Evolutionary conservation across 2,113 vertebrate genomes (phyloP).

Genomic region (Apodemus sylvaticus): DNA sequence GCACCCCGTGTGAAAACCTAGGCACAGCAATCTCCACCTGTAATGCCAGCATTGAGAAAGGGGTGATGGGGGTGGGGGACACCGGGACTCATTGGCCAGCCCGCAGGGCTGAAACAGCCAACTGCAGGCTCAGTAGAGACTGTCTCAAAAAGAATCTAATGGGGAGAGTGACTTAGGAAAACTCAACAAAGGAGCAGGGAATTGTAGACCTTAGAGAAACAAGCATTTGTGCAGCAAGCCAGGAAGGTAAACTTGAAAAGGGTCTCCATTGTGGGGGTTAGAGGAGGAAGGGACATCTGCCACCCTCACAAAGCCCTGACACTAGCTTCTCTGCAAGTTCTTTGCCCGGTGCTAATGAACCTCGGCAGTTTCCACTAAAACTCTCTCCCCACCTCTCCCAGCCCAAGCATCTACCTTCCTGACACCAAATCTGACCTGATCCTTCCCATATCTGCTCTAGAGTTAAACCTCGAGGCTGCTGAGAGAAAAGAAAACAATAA

Average conservation of each 20-base stretch:
- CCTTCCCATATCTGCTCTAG: background rate
- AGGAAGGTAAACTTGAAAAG: background rate
- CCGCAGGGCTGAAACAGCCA: background rate
- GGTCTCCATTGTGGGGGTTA: no score
- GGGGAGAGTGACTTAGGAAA: background rate
- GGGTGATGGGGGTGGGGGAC: no score
- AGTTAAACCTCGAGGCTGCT: background rate
- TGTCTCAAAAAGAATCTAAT: background rate
- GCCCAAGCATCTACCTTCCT: background rate
- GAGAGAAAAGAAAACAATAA: background rate
- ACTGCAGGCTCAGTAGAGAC: background rate
- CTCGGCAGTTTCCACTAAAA: background rate
- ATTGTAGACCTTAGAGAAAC: fast-evolving
- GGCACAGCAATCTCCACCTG: background rate
- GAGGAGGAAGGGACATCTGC: fast-evolving
- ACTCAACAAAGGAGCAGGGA: background rate
- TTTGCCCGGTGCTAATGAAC: background rate
- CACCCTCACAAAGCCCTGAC: fast-evolving
- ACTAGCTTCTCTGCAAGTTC: no score
- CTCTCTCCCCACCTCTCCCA: background rate
- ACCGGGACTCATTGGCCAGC: background rate
- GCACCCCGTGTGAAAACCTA: background rate
- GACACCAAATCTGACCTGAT: background rate
- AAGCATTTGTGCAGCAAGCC: no score
- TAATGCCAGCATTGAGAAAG: background rate